Evolutionary conservation across 2,888 invertebrate genomes (phyloP).

Genomic region (Tupiocoris notatus): DNA sequence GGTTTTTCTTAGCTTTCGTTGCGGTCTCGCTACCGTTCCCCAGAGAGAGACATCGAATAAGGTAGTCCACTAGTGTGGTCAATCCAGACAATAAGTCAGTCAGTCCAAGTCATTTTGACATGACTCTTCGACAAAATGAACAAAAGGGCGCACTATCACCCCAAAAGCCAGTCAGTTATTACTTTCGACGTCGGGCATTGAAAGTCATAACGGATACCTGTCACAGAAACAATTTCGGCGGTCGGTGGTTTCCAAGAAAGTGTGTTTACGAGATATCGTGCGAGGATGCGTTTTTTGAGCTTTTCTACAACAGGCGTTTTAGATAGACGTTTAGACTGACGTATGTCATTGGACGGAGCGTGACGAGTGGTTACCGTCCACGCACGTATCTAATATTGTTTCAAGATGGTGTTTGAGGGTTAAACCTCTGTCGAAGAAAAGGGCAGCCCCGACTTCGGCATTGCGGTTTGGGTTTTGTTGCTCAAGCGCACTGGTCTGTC

Average conservation of each 20-base stretch:
- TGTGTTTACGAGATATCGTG: neutral
- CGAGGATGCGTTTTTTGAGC: neutral
- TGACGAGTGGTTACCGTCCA: constrained; percentile 19
- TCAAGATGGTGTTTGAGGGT: neutral
- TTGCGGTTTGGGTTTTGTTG: neutral
- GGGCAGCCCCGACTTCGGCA: neutral
- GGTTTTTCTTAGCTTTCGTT: neutral
- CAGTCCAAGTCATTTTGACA: constrained; percentile 2
- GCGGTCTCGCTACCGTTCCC: neutral
- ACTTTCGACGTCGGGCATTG: neutral
- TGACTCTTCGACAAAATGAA: neutral
- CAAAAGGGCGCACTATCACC: neutral
- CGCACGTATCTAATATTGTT: neutral
- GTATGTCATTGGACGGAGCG: neutral
- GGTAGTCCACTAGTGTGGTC: neutral
- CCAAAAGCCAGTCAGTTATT: constrained; percentile 14
- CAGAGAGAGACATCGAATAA: neutral
- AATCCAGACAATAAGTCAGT: neutral
- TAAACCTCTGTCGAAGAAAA: neutral
- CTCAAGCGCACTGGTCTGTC: too few relatives aligned
- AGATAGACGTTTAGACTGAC: neutral
- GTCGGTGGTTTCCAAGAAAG: constrained; percentile 5
- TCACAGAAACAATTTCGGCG: neutral
- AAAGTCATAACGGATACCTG: constrained; percentile 5
- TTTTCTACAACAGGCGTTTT: neutral